Evolutionary conservation across 2,113 vertebrate species (phyloP).

Genomic region (Emydocephalus ijimae): DNA sequence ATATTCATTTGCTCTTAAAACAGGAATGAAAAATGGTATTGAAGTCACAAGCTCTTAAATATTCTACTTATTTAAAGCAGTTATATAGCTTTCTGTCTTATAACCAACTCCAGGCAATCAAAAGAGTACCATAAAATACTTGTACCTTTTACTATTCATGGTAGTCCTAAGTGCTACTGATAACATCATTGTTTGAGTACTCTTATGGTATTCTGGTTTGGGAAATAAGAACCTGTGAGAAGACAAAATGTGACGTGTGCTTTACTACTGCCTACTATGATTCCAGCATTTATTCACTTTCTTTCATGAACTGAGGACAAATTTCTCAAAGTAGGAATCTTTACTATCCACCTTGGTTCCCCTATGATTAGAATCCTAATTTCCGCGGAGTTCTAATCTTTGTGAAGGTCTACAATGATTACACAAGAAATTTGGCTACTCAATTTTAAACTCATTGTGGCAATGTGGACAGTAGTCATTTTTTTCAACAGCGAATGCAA

Average conservation of each 20-base stretch:
- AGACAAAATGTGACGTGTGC: background rate
- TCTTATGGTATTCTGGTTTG: background rate
- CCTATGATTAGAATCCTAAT: background rate
- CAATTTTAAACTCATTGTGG: background rate
- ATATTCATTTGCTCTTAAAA: conserved; percentile 23
- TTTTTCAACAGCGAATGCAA: background rate
- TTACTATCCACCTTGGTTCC: background rate
- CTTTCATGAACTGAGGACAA: background rate
- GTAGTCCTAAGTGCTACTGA: rapidly evolving
- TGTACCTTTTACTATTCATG: conserved; percentile 3
- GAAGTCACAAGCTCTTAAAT: background rate
- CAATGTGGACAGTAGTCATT: background rate
- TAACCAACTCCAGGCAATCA: background rate
- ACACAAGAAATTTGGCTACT: background rate
- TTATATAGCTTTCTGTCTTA: background rate
- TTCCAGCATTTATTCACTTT: background rate
- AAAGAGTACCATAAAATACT: background rate
- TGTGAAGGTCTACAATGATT: background rate
- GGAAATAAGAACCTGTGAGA: background rate
- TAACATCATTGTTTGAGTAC: background rate
- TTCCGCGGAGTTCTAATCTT: background rate
- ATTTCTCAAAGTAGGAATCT: background rate
- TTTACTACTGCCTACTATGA: background rate
- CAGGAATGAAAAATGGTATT: background rate
- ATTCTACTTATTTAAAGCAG: background rate